These are phyloP conservation scores for Platycheirus albimanus DNA, from an alignment of 2,888 invertebrate genomes.

Conservation along the genomic window DNA sequence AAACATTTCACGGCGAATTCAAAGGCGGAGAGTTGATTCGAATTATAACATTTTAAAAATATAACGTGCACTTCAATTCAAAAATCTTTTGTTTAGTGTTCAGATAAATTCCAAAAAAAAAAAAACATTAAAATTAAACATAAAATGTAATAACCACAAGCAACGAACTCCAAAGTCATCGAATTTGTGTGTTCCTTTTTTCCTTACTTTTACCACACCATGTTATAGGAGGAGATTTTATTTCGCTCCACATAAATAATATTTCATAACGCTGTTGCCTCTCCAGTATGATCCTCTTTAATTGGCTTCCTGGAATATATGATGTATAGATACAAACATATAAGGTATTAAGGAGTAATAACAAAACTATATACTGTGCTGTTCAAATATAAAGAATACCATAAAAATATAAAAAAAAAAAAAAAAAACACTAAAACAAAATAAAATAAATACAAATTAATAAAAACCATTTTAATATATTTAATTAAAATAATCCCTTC, in stretches of 20 bases:
- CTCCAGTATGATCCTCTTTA: constrained; percentile 62
- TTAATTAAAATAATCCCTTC: constrained; percentile 72
- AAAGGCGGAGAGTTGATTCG: too few species aligned
- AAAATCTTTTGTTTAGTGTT: too few species aligned
- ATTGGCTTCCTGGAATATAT: constrained; percentile 60
- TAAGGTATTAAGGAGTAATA: constrained; percentile 45
- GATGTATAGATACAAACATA: constrained; percentile 12
- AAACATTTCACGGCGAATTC: too few species aligned
- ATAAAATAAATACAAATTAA: constrained; percentile 45
- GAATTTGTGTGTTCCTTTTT: constrained; percentile 8
- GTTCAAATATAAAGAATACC: not conserved
- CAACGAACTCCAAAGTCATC: not conserved
- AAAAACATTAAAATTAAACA: too few species aligned
- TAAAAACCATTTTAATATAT: constrained; percentile 42
- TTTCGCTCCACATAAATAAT: constrained; percentile 66
- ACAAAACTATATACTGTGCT: constrained; percentile 10
- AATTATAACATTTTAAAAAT: too few species aligned
- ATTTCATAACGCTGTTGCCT: constrained; percentile 49
- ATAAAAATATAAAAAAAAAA: constrained; percentile 12
- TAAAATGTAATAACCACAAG: not conserved
- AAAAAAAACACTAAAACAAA: constrained; percentile 54
- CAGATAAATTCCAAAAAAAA: too few species aligned
- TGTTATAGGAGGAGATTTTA: constrained; percentile 34
- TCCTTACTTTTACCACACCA: constrained; percentile 24
- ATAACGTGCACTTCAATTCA: too few species aligned